These are phyloP conservation scores for Cephalopterus ornatus DNA, from an alignment of 2,113 vertebrate species.

Conservation along the genomic window DNA sequence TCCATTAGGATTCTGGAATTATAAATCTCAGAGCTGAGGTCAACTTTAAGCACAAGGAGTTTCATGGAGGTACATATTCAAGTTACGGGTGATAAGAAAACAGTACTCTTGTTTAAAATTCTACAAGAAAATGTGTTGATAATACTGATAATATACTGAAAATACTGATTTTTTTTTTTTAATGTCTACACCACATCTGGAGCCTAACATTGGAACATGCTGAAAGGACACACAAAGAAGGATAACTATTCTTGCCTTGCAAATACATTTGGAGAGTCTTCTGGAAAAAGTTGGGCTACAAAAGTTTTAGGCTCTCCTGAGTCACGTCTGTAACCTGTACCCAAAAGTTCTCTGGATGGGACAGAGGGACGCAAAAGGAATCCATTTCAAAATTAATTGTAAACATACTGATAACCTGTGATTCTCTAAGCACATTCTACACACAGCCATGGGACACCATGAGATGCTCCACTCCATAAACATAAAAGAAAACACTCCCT, in stretches of 20 bases:
- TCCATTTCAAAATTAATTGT: not conserved
- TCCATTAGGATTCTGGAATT: not conserved
- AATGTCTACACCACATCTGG: not conserved
- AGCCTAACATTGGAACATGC: not conserved
- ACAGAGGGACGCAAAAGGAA: not conserved
- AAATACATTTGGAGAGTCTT: not conserved
- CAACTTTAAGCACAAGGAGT: not conserved
- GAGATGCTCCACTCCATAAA: not conserved
- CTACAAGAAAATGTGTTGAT: fast-evolving
- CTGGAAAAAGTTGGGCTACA: not conserved
- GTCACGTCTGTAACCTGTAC: not conserved
- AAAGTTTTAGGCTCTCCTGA: not conserved
- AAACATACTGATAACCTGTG: not conserved
- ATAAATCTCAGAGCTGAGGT: not conserved
- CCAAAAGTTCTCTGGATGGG: no score
- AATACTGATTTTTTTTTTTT: not conserved
- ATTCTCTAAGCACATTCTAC: not conserved
- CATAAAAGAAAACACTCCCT: not conserved
- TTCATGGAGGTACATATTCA: not conserved
- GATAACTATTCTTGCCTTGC: not conserved
- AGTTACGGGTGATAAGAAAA: not conserved
- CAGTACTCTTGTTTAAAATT: not conserved
- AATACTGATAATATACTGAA: not conserved
- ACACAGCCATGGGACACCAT: not conserved
- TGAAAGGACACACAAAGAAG: not conserved